A percentile compares a stretch with the other conserved stretches of the same genome.
These are phyloP conservation scores for Amphipyra tragopoginis DNA, from an alignment of 2,888 invertebrate genomes.

Conservation along the genomic window DNA sequence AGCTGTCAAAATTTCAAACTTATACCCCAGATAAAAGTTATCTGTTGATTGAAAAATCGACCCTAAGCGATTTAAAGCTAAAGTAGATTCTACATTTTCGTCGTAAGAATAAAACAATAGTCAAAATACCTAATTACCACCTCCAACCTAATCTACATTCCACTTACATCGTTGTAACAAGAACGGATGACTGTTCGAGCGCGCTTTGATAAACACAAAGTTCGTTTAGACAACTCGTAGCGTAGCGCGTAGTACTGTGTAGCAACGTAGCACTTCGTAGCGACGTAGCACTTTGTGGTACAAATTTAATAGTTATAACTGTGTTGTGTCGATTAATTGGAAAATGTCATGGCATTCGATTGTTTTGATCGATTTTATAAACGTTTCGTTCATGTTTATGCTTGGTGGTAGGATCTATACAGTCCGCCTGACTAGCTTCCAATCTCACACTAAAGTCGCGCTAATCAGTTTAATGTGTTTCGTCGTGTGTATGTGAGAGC, in stretches of 20 bases:
- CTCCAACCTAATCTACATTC: slow-evolving; percentile 1
- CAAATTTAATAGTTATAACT: not conserved
- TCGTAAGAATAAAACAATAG: not conserved
- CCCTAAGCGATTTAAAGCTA: too few relatives aligned
- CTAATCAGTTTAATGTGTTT: too few relatives aligned
- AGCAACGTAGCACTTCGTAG: slow-evolving; percentile 14
- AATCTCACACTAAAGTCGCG: too few relatives aligned
- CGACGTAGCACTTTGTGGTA: slow-evolving; percentile 1
- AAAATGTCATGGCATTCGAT: not conserved
- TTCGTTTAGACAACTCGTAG: slow-evolving; percentile 34
- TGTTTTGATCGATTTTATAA: too few relatives aligned
- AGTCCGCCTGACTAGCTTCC: too few relatives aligned
- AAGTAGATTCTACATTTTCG: too few relatives aligned
- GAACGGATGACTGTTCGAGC: slow-evolving; percentile 24
- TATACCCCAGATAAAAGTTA: too few relatives aligned
- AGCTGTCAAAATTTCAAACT: too few relatives aligned
- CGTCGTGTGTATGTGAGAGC: too few relatives aligned
- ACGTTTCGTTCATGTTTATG: too few relatives aligned
- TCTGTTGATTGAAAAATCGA: too few relatives aligned
- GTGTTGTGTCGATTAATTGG: not conserved
- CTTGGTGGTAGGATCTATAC: too few relatives aligned
- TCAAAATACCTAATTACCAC: slow-evolving; percentile 1
- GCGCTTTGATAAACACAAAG: slow-evolving; percentile 44
- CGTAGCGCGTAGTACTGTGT: slow-evolving; percentile 26
- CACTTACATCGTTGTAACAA: slow-evolving; percentile 12